Percentiles rank a stretch among this genome's conserved stretches.
Conservation (phyloP, 2,797 vertebrate species). For the Chelon auratus region DNA sequence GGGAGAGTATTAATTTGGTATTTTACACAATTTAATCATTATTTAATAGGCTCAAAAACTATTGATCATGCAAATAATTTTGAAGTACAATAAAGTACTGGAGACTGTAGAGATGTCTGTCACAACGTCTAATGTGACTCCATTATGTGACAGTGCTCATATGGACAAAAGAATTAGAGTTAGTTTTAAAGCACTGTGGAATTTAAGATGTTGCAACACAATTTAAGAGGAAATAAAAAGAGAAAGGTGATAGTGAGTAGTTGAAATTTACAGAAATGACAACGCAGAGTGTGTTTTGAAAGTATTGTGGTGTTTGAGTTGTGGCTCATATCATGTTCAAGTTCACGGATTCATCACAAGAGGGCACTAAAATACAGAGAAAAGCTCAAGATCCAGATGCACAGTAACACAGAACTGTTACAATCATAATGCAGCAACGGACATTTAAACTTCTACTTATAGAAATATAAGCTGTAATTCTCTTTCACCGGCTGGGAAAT, state of each 20-base stretch:
- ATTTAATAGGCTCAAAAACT: not conserved
- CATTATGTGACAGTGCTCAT: too few relatives aligned
- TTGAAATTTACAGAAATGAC: not conserved
- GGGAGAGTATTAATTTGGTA: too few relatives aligned
- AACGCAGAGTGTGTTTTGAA: not conserved
- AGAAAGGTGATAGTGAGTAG: not conserved
- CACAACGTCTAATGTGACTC: too few relatives aligned
- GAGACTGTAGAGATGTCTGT: too few relatives aligned
- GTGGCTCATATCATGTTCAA: not conserved
- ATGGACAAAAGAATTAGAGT: too few relatives aligned
- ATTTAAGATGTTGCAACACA: not conserved
- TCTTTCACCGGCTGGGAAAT: too few relatives aligned
- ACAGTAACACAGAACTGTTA: not conserved
- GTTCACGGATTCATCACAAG: constrained; percentile 54
- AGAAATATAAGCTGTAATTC: not conserved
- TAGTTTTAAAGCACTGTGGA: too few relatives aligned
- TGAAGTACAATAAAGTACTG: too few relatives aligned
- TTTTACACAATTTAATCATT: not conserved
- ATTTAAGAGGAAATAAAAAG: not conserved
- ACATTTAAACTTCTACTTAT: not conserved
- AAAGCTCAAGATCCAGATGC: not conserved
- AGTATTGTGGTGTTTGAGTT: not conserved
- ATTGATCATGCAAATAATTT: not conserved
- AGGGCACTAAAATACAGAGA: constrained; percentile 51
- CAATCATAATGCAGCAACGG: not conserved